Evolutionary conservation across 2,797 vertebrate genomes (phyloP).

Genomic region (Rhynchotus rufescens): DNA sequence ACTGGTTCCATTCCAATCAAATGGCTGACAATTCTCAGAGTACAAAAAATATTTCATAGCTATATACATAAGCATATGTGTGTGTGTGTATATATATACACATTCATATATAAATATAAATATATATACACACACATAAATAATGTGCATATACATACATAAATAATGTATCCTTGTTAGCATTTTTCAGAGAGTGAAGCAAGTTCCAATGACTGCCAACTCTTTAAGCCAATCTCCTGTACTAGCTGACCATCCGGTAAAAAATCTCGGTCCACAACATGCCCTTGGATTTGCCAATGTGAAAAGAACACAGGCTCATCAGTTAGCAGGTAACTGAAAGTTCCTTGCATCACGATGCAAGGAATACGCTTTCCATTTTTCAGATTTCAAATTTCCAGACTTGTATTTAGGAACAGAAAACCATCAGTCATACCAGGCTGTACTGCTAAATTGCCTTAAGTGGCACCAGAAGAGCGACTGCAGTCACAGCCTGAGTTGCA

Average conservation of each 20-base stretch:
- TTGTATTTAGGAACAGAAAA: background rate
- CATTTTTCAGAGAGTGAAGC: background rate
- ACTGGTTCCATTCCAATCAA: background rate
- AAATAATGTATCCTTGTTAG: background rate
- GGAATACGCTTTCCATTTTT: background rate
- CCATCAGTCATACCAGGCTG: background rate
- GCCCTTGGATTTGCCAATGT: background rate
- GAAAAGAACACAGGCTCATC: background rate
- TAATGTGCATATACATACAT: too few relatives aligned
- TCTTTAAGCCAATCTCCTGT: background rate
- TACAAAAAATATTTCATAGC: background rate
- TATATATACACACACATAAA: too few relatives aligned
- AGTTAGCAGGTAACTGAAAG: background rate
- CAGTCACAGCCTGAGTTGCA: background rate
- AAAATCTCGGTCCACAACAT: background rate
- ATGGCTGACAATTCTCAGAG: background rate
- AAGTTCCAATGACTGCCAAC: background rate
- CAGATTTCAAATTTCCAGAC: background rate
- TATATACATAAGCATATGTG: background rate
- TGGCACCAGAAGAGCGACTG: background rate
- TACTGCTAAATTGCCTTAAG: background rate
- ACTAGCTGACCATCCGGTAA: background rate
- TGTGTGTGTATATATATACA: too few relatives aligned
- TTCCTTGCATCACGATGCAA: background rate
- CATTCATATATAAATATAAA: too few relatives aligned